These are phyloP conservation scores for Ellobius talpinus DNA, from an alignment of 2,113 vertebrate genomes.

Conservation along the genomic window DNA sequence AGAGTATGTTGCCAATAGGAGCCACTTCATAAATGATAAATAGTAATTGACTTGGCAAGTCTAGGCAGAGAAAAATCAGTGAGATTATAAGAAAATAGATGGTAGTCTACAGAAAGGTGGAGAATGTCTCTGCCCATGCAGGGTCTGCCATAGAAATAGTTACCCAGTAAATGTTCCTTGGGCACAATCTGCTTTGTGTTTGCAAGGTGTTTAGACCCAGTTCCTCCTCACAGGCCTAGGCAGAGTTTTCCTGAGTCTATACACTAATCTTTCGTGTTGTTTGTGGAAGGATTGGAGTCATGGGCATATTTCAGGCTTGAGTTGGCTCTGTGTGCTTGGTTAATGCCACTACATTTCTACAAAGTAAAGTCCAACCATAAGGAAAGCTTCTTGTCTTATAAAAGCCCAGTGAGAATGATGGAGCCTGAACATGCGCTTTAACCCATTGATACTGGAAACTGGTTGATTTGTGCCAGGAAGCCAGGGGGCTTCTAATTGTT, in stretches of 20 bases:
- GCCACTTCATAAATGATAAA: slow-evolving; percentile 57
- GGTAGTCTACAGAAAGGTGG: background rate
- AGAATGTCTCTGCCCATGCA: background rate
- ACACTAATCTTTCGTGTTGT: background rate
- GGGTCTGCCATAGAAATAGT: background rate
- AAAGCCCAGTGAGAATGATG: background rate
- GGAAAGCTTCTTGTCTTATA: background rate
- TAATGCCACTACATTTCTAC: background rate
- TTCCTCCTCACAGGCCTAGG: background rate
- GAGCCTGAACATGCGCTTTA: background rate
- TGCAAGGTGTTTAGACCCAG: background rate
- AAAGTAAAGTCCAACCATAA: background rate
- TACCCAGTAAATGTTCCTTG: background rate
- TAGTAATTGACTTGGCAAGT: slow-evolving; percentile 63
- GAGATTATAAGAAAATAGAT: slow-evolving; percentile 16
- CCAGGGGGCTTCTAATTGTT: background rate
- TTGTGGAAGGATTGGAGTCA: slow-evolving; percentile 3
- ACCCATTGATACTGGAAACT: background rate
- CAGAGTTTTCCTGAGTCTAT: accelerated
- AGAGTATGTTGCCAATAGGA: slow-evolving; percentile 7
- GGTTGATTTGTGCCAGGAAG: background rate
- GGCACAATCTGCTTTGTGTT: background rate
- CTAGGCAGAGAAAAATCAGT: slow-evolving; percentile 30
- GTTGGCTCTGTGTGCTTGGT: background rate
- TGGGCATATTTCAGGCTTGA: background rate